Base-by-base conservation (phyloP, 2,888 invertebrate species). In the Ganaspis brasiliensis region DNA sequence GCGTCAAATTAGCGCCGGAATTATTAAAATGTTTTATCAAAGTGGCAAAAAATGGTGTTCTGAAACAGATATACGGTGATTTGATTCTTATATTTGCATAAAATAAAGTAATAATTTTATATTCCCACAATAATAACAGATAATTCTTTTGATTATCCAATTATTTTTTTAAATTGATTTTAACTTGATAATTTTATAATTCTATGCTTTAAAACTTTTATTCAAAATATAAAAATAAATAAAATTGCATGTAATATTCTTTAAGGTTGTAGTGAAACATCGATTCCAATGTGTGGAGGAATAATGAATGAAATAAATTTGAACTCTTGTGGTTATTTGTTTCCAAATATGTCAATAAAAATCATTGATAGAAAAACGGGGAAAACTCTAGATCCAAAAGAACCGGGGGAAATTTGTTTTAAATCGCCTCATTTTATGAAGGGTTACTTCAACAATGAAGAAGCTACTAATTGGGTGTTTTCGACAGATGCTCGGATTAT, bases 391-490 rank as follows among this genome's bases (percentile, higher is more conserved):
- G 79, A 61, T 16, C 55, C 73, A 16, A 79, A 78, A 14, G 16
- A 81, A 70, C 19, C 61, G 49, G 85, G 83, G 12, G 84, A 84
- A 78, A 2, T 84, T 9, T 80, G 74, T 21, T 61, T 78, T 5
- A 81, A 81, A 70, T 72, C 81, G 14, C 57, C 67, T 0, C 72
- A 52, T 16, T 76, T 80, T 61, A 83, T 83, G 81, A 73, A 49
- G 9, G 73, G 81, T 52, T 84, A 84, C 63, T 81, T 78, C 77
- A 19, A 84, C 83, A 0, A n/a, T n/a, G 81, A 76, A 45, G 77
- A 80, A 61, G 57, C 73, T 5, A 74, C 85, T 24, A 84, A 86
- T 67, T 61, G n/a, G n/a, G n/a, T n/a, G n/a, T n/a, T n/a, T n/a
- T n/a, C n/a, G n/a, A n/a, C n/a, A n/a, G n/a, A n/a, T n/a, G n/a